phyloP scores from a whole-genome alignment of 2,113 vertebrate species.

The Trinectes maculatus region DNA sequence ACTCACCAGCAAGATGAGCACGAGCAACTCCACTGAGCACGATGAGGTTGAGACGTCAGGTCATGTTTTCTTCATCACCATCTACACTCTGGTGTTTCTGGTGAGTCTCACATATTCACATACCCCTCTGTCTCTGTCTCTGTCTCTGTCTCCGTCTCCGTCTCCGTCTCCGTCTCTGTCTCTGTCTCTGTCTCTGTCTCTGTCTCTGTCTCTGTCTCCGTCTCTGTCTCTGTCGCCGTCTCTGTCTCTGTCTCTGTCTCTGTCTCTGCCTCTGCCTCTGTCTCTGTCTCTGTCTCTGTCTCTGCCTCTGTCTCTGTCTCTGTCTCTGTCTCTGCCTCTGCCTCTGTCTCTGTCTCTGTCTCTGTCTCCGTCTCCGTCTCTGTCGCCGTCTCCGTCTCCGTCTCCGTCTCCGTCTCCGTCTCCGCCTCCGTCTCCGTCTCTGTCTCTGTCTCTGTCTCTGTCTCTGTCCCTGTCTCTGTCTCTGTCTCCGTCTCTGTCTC shows the following conservation, averaged over 20 bases:
- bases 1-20: background rate
- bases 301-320: no score
- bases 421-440: background rate
- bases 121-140: background rate
- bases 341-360: background rate
- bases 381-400: background rate
- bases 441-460: background rate
- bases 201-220: background rate
- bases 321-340: background rate
- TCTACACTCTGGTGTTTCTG: conserved; percentile 68
- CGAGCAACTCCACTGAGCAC: accelerated
- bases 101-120: conserved; percentile 23
- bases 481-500: background rate
- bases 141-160: background rate
- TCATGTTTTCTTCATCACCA: conserved; percentile 58
- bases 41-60: background rate
- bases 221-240: background rate
- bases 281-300: background rate
- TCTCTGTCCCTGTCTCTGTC: background rate
- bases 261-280: background rate
- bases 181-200: background rate
- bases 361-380: background rate
- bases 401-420: background rate
- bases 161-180: background rate
- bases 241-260: background rate